Base-by-base conservation (phyloP, 2,797 vertebrate species). In the Telmatherina bonti region DNA sequence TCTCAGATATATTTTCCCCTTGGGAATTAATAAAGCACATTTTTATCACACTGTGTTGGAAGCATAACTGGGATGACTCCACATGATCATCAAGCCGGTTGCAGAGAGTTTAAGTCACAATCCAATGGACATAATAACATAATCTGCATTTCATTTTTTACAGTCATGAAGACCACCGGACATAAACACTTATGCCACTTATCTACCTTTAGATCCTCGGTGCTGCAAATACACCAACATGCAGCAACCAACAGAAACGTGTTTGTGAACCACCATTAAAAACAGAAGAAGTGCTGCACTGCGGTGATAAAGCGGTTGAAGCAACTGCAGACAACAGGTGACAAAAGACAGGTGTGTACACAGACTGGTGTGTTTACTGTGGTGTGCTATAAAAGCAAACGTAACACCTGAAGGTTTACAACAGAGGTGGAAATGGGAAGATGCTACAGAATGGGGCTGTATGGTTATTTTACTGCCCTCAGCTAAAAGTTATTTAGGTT, bases 381-480 rank as follows among this genome's bases (percentile, higher is more conserved):
- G 20, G 6, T 33, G 7, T 20, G 49, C 43, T 64, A 52, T 62
- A 33, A 79, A 62, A 35, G 15, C 35, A 73, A 60, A 47, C 20
- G 35, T 33, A 67, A 82, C 65, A 53, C 47, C 30, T 54, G 70
- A 80, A 83, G 81, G 73, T 78, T 58, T 67, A 56, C 3, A 67
- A 67, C 5, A 49, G 43, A 41, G 0, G 41, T 47, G 59, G 55
- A 70, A 65, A 49, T 11, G 8, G 33, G 15, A 11, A n/a, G 22
- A 29, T 38, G 20, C 1, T 24, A 38, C 30, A 58, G 1, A 43
- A 60, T 29, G 24, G 29, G 20, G 13, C 5, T 31, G 5, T 1
- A 36, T 35, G 55, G n/a, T 33, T 35, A 27, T 47, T 15, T 31
- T 66, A 29, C n/a, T 29, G 18, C 0, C 20, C 20, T 49, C 3